These are phyloP conservation scores for Musca domestica DNA, from an alignment of 1,140 invertebrate species.

Conservation along the genomic window DNA sequence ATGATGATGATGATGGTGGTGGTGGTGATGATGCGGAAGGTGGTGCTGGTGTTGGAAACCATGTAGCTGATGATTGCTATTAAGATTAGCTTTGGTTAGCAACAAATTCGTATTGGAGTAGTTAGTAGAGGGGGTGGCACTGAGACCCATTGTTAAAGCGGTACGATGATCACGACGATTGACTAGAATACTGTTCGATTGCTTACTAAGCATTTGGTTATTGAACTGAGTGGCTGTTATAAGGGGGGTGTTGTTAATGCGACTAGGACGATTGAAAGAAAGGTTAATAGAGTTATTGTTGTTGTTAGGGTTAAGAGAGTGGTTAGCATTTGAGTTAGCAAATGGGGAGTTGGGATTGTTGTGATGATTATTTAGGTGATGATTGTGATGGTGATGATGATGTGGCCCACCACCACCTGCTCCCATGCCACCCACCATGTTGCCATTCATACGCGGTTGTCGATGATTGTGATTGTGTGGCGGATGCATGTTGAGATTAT, in stretches of 20 bases:
- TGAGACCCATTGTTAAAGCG: constrained; percentile 21
- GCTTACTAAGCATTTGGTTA: constrained; percentile 24
- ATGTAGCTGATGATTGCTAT: constrained; percentile 23
- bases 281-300: constrained; percentile 13
- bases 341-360: constrained; percentile 3
- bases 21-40: constrained; percentile 11
- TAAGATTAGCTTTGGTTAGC: constrained; percentile 26
- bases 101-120: constrained; percentile 26
- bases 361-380: constrained; percentile 32
- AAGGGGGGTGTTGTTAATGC: constrained; percentile 26
- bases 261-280: constrained; percentile 12
- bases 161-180: constrained; percentile 28
- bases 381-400: constrained; percentile 32
- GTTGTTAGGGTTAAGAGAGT: constrained; percentile 35
- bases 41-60: constrained; percentile 30
- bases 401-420: constrained; percentile 35
- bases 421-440: constrained; percentile 29
- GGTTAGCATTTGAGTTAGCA: constrained; percentile 38
- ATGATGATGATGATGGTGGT: constrained; percentile 24
- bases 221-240: constrained; percentile 15
- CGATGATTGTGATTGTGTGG: constrained; percentile 33
- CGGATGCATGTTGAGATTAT: constrained; percentile 25
- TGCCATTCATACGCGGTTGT: constrained; percentile 2
- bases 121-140: constrained; percentile 23
- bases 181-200: constrained; percentile 25